Conservation (phyloP, 2,888 invertebrate species). For the Agonopterix arenella region DNA sequence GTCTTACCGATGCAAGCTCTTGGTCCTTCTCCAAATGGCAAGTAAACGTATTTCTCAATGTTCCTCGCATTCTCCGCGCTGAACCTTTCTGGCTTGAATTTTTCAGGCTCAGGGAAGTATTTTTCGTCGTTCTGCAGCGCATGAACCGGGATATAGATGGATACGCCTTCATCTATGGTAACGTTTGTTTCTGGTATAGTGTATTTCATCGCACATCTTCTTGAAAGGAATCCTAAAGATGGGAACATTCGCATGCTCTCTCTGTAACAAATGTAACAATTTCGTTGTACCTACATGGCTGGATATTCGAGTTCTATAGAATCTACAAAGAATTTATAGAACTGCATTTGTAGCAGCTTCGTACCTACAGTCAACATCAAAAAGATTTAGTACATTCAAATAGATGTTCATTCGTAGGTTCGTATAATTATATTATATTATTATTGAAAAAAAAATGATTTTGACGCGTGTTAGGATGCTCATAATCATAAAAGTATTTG, state of each 20-base stretch:
- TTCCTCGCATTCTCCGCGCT: slow-evolving; percentile 6
- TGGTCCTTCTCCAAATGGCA: slow-evolving; percentile 27
- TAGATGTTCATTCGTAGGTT: no score
- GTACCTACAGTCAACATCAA: no score
- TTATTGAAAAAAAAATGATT: no score
- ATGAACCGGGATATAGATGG: slow-evolving; percentile 19
- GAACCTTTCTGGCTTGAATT: slow-evolving; percentile 27
- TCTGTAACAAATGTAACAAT: slow-evolving; percentile 3
- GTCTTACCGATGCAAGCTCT: slow-evolving; percentile 20
- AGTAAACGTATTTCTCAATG: slow-evolving; percentile 16
- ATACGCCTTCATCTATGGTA: slow-evolving; percentile 21
- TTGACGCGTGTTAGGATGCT: no score
- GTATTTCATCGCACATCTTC: slow-evolving; percentile 18
- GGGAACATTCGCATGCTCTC: slow-evolving; percentile 23
- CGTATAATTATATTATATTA: no score
- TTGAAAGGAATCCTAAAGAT: slow-evolving; percentile 15
- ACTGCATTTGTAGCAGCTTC: no score
- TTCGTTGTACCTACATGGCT: no score
- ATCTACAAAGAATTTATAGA: no score
- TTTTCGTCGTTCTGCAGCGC: slow-evolving; percentile 23
- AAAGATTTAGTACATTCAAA: no score
- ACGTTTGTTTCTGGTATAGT: slow-evolving; percentile 21
- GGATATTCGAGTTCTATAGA: no score
- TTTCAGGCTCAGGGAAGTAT: slow-evolving; percentile 21
- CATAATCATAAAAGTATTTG: no score